These are phyloP conservation scores for Lampris megalopsis DNA, from an alignment of 2,113 vertebrate species.

Conservation along the genomic window DNA sequence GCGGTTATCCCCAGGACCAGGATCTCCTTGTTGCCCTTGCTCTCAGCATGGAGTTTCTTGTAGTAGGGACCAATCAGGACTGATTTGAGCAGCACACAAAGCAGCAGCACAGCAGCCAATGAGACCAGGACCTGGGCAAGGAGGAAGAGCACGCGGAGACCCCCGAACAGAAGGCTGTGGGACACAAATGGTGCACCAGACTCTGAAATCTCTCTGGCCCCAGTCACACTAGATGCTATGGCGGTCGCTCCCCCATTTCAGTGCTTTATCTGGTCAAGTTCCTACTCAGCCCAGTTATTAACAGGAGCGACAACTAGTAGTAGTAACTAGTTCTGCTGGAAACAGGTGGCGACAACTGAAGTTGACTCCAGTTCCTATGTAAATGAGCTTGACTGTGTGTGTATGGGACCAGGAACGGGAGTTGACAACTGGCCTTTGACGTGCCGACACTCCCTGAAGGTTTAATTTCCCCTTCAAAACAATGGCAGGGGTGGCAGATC, in stretches of 20 bases:
- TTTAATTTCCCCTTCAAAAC: too few species aligned
- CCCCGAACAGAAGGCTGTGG: constrained; percentile 81
- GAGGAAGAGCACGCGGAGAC: constrained; percentile 86
- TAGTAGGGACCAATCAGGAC: constrained; percentile 93
- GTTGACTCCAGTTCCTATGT: too few species aligned
- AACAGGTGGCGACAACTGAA: too few species aligned
- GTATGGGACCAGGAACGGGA: neutral
- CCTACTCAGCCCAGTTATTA: too few species aligned
- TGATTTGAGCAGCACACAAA: constrained; percentile 88
- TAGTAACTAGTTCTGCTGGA: too few species aligned
- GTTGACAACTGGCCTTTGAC: too few species aligned
- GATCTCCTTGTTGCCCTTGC: constrained; percentile 95
- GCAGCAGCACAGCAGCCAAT: constrained; percentile 88
- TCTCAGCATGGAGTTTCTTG: constrained; percentile 90
- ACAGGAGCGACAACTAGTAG: too few species aligned
- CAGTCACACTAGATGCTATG: too few species aligned
- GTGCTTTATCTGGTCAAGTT: too few species aligned
- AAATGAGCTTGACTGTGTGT: neutral
- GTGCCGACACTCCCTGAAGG: too few species aligned
- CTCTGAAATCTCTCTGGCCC: neutral
- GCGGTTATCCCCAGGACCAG: constrained; percentile 92
- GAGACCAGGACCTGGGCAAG: constrained; percentile 89
- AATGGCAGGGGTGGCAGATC: too few species aligned
- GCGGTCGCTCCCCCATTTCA: too few species aligned
- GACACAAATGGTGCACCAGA: constrained; percentile 15